Conservation (phyloP, 2,113 vertebrate species). For the Paradoxurus hermaphroditus region DNA sequence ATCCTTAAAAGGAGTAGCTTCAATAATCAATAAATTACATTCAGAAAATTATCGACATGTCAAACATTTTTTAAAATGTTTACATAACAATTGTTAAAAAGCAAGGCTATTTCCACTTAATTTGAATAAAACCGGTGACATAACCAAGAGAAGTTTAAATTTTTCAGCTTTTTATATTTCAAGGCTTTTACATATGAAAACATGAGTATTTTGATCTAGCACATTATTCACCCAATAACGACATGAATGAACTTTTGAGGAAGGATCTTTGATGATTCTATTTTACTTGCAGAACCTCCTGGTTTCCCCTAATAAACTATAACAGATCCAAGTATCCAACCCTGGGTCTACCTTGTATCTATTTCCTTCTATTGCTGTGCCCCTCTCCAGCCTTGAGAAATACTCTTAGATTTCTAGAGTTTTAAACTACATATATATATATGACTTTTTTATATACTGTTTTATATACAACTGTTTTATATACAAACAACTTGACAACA, state of each 20-base stretch:
- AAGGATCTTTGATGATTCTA: background rate
- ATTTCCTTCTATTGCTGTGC: background rate
- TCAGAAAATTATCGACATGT: background rate
- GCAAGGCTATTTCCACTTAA: background rate
- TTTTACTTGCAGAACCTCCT: background rate
- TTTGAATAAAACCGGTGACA: background rate
- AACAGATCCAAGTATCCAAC: background rate
- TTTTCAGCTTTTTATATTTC: background rate
- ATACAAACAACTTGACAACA: background rate
- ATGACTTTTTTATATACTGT: background rate
- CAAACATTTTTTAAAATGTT: conserved; percentile 23
- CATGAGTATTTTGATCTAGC: background rate
- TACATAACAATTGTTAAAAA: conserved; percentile 3
- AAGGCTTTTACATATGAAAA: background rate
- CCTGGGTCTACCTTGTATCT: background rate
- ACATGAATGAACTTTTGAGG: background rate
- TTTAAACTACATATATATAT: background rate
- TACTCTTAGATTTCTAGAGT: background rate
- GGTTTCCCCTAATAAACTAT: background rate
- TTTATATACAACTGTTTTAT: background rate
- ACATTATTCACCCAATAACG: background rate
- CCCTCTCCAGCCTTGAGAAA: background rate
- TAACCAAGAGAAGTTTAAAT: background rate
- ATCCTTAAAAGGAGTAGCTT: background rate
- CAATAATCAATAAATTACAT: background rate